Evolutionary conservation across 37 sponge, comb jelly and placozoan species (phyloP).

Genomic region (Corticium candelabrum): DNA sequence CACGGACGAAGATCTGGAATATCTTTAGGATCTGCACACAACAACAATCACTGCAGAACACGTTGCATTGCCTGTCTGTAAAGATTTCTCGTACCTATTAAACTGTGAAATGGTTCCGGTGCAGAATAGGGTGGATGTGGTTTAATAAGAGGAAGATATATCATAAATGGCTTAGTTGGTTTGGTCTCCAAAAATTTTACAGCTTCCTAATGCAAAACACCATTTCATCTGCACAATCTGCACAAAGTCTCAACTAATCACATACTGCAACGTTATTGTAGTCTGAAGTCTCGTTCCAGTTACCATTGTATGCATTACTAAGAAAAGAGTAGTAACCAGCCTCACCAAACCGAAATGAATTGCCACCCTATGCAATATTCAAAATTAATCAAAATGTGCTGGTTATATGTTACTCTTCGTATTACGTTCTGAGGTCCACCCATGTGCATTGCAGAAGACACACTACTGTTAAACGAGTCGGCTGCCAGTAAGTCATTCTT

Average conservation of each 20-base stretch:
- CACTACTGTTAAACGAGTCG: not conserved
- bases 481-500: not conserved
- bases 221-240: not conserved
- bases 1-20: not conserved
- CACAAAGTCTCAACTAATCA: not conserved
- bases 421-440: not conserved
- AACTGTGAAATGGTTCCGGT: not conserved
- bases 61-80: no score
- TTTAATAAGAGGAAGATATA: not conserved
- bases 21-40: not conserved
- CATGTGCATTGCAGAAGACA: not conserved
- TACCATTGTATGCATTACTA: not conserved
- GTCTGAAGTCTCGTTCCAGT: not conserved
- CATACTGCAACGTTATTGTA: not conserved
- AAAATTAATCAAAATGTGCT: no score
- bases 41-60: not conserved
- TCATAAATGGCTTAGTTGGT: not conserved
- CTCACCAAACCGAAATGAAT: not conserved
- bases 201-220: not conserved
- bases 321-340: slow-evolving; percentile 2
- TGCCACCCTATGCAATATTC: not conserved
- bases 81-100: not conserved
- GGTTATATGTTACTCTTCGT: not conserved
- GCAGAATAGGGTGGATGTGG: not conserved
- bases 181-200: not conserved